A percentile compares a stretch with the other conserved stretches of the same genome.
Conservation (phyloP, 2,888 invertebrate species). For the Lithophane socia region DNA sequence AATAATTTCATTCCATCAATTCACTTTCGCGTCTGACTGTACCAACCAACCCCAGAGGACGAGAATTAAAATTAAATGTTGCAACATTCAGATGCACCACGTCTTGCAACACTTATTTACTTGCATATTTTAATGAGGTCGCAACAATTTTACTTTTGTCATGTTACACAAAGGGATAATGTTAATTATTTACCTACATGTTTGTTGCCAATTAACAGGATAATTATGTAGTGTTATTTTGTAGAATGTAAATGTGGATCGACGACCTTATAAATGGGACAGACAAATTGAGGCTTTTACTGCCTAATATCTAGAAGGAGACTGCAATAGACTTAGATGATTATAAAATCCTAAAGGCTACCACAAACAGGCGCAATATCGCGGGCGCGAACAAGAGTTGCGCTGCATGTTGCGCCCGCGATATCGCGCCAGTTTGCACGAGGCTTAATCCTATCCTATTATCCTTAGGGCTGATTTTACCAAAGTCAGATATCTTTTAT, state of each 20-base stretch:
- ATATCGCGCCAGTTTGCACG: too few species aligned
- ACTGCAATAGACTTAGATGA: too few species aligned
- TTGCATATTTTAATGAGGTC: constrained; percentile 30
- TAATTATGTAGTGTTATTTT: neutral
- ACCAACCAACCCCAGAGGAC: constrained; percentile 26
- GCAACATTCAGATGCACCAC: constrained; percentile 34
- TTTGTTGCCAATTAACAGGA: neutral
- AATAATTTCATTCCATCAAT: neutral
- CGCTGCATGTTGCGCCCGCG: too few species aligned
- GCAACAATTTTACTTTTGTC: neutral
- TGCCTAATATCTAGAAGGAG: too few species aligned
- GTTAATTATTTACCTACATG: neutral
- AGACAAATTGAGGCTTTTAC: too few species aligned
- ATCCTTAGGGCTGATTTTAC: too few species aligned
- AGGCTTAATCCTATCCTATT: too few species aligned
- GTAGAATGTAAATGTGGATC: neutral
- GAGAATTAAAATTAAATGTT: constrained; percentile 51
- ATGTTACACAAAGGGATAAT: neutral
- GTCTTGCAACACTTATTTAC: constrained; percentile 19
- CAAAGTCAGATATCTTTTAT: too few species aligned
- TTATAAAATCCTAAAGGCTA: too few species aligned
- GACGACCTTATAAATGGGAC: neutral
- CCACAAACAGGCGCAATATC: too few species aligned
- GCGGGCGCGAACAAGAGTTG: too few species aligned
- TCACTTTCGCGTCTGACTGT: constrained; percentile 26